These are phyloP conservation scores for Pterocles burchelli DNA, from an alignment of 2,113 vertebrate genomes.

Conservation along the genomic window DNA sequence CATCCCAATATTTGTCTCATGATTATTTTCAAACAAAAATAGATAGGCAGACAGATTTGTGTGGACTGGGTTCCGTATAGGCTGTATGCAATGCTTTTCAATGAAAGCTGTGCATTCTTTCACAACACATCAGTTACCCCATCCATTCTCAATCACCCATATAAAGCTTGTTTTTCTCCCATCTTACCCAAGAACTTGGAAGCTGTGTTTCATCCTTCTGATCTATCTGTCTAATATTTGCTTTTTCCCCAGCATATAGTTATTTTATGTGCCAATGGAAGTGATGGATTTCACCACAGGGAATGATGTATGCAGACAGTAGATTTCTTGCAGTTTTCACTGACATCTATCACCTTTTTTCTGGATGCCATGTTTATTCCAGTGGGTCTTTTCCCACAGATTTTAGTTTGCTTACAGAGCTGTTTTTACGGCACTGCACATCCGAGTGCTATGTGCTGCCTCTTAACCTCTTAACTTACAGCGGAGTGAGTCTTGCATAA, in stretches of 20 bases:
- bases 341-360: constrained; percentile 42
- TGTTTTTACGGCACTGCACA: background rate
- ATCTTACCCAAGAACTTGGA: background rate
- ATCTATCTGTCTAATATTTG: background rate
- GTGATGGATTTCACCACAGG: constrained; percentile 40
- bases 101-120: background rate
- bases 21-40: background rate
- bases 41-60: background rate
- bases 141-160: background rate
- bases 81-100: background rate
- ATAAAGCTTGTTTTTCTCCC: background rate
- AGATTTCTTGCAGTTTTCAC: constrained; percentile 16
- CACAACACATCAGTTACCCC: background rate
- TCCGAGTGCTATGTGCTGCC: background rate
- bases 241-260: background rate
- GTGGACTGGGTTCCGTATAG: background rate
- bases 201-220: constrained; percentile 6
- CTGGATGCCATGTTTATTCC: background rate
- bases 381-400: constrained; percentile 18
- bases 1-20: background rate
- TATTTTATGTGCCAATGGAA: constrained; percentile 32
- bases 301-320: constrained; percentile 28
- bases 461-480: no score
- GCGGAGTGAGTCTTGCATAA: constrained; percentile 11
- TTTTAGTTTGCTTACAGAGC: constrained; percentile 14